These are phyloP conservation scores for Xiphias gladius DNA, from an alignment of 2,113 vertebrate genomes.

Conservation along the genomic window DNA sequence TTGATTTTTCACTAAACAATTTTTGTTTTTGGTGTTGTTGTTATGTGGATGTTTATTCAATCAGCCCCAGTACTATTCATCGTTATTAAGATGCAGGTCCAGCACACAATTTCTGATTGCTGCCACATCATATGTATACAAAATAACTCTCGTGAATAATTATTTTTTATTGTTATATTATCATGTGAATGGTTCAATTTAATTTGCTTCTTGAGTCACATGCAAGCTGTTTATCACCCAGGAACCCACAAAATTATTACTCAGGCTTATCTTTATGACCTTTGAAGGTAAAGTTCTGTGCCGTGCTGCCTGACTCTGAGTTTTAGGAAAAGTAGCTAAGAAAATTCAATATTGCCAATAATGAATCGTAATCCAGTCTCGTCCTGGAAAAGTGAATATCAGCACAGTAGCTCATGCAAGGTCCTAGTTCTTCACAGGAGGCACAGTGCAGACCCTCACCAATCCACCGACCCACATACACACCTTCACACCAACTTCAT, in stretches of 20 bases:
- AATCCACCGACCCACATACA: neutral
- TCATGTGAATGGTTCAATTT: slow-evolving; percentile 58
- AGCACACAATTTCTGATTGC: slow-evolving; percentile 28
- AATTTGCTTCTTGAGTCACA: slow-evolving; percentile 53
- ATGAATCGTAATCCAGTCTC: slow-evolving; percentile 38
- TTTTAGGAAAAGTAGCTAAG: slow-evolving; percentile 29
- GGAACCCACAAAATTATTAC: slow-evolving; percentile 63
- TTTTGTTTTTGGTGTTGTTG: slow-evolving; percentile 57
- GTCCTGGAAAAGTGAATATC: slow-evolving; percentile 20
- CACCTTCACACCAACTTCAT: slow-evolving; percentile 24
- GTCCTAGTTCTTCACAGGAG: slow-evolving; percentile 3
- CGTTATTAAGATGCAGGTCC: slow-evolving; percentile 34
- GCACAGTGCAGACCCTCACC: slow-evolving; percentile 1
- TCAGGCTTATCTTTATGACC: slow-evolving; percentile 64
- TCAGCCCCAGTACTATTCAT: slow-evolving; percentile 34
- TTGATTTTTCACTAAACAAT: slow-evolving; percentile 50
- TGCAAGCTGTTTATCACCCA: slow-evolving; percentile 58
- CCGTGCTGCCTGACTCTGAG: neutral
- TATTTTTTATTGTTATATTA: slow-evolving; percentile 51
- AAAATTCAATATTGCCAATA: slow-evolving; percentile 43
- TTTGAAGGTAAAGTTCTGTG: slow-evolving; percentile 55
- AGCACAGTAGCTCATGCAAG: neutral
- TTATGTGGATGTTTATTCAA: slow-evolving; percentile 50
- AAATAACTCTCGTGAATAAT: slow-evolving; percentile 53
- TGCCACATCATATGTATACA: slow-evolving; percentile 30